Conservation (phyloP, 2,797 vertebrate species). For the Chrysocyon brachyurus region DNA sequence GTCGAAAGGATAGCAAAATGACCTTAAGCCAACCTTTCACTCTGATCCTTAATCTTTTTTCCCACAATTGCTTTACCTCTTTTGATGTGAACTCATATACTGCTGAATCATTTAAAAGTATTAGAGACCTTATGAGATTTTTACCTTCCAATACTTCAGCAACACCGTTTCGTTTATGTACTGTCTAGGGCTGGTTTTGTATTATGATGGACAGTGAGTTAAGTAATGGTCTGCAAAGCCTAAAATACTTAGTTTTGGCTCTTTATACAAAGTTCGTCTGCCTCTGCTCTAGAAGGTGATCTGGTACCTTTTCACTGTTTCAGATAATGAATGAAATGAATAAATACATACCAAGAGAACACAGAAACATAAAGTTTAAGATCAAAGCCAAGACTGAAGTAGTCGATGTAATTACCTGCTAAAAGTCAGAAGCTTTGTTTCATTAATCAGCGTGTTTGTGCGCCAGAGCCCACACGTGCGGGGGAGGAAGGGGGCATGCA, state of each 20-base stretch:
- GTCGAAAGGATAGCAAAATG: not conserved
- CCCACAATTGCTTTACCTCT: not conserved
- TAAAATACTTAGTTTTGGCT: conserved; percentile 18
- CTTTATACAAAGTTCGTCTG: not conserved
- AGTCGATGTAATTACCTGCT: not conserved
- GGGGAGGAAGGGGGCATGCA: no score
- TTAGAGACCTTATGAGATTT: not conserved
- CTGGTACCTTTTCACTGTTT: conserved; percentile 37
- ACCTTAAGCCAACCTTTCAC: not conserved
- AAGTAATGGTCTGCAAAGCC: conserved; percentile 30
- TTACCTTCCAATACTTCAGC: not conserved
- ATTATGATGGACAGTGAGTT: not conserved
- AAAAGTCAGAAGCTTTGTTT: conserved; percentile 16
- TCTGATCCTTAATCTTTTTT: not conserved
- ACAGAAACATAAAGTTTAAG: conserved; percentile 5
- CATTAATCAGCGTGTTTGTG: not conserved
- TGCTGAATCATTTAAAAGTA: conserved; percentile 19
- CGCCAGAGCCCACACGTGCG: no score
- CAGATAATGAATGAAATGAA: conserved; percentile 42
- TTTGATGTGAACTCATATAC: not conserved
- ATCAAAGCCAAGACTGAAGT: not conserved
- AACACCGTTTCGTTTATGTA: not conserved
- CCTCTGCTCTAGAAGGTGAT: not conserved
- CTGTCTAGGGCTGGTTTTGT: not conserved
- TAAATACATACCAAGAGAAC: not conserved